These are phyloP conservation scores for Rhinella marina DNA, from an alignment of 2,797 vertebrate genomes.

Conservation along the genomic window DNA sequence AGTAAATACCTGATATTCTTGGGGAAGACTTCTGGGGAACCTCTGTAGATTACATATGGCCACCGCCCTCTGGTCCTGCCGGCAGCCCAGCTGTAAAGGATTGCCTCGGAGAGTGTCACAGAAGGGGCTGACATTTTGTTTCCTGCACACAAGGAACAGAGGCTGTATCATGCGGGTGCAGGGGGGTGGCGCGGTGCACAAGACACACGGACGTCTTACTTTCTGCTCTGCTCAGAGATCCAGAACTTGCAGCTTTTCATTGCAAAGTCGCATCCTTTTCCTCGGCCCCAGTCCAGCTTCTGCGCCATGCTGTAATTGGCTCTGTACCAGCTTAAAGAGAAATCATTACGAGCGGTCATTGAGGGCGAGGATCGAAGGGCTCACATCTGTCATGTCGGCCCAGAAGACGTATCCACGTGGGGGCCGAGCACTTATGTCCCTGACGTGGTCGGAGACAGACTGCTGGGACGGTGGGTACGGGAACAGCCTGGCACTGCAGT, in stretches of 20 bases:
- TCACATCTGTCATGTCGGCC: no score
- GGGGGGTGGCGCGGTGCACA: not conserved
- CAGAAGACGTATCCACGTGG: no score
- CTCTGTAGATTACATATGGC: conserved; percentile 96
- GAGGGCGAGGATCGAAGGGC: no score
- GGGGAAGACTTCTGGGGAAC: conserved; percentile 79
- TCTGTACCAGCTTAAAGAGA: conserved; percentile 86
- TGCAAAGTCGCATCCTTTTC: conserved; percentile 93
- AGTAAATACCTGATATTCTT: conserved; percentile 82
- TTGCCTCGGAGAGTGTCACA: conserved; percentile 89
- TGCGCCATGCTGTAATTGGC: conserved; percentile 97
- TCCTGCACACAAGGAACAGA: conserved; percentile 72
- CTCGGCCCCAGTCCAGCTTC: conserved; percentile 91
- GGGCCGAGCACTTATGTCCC: no score
- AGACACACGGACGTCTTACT: conserved; percentile 72
- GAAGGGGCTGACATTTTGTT: conserved; percentile 81
- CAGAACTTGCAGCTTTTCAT: conserved; percentile 98
- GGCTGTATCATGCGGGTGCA: not conserved
- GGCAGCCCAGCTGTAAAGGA: conserved; percentile 91
- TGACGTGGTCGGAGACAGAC: no score
- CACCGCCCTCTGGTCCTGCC: conserved; percentile 95
- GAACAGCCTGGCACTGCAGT: no score
- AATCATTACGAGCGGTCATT: not conserved
- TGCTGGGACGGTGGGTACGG: no score
- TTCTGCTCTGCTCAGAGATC: conserved; percentile 87